Percentiles rank a stretch among this genome's conserved stretches.
Conservation (phyloP, 2,797 vertebrate species). For the Pipistrellus pygmaeus region DNA sequence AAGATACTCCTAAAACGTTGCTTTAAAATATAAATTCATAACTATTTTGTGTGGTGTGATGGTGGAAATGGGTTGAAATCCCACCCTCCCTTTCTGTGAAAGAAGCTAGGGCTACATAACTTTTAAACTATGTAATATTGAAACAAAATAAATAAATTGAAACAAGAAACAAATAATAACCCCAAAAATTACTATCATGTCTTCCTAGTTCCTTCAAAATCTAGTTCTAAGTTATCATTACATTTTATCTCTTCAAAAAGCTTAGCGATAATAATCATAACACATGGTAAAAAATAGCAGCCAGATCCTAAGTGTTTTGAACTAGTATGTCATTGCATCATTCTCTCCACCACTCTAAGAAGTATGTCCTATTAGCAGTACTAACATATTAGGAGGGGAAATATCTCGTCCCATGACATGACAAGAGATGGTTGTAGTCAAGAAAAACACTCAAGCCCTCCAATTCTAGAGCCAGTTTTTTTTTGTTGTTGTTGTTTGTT, state of each 20-base stretch:
- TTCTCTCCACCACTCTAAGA: neutral
- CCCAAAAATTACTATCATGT: neutral
- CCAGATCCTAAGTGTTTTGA: neutral
- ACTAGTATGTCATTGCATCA: neutral
- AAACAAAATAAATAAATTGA: conserved; percentile 24
- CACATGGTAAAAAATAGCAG: neutral
- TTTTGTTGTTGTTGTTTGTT: neutral
- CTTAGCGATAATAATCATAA: neutral
- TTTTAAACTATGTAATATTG: neutral
- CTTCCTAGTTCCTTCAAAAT: conserved; percentile 13
- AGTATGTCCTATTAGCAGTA: neutral
- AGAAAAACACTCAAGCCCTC: neutral
- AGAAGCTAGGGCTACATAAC: neutral
- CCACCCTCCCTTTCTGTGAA: neutral
- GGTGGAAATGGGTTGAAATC: neutral
- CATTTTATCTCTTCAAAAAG: conserved; percentile 16
- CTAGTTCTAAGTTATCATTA: neutral
- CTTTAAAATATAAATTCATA: conserved; percentile 1
- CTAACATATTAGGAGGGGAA: neutral
- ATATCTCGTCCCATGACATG: neutral
- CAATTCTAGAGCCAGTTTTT: neutral
- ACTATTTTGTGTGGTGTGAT: neutral
- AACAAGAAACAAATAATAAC: conserved; percentile 8
- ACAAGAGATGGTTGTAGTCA: neutral
- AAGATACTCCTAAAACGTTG: neutral